Evolutionary conservation across 2,888 invertebrate species (phyloP).

Genomic region (Lycaena phlaeas): DNA sequence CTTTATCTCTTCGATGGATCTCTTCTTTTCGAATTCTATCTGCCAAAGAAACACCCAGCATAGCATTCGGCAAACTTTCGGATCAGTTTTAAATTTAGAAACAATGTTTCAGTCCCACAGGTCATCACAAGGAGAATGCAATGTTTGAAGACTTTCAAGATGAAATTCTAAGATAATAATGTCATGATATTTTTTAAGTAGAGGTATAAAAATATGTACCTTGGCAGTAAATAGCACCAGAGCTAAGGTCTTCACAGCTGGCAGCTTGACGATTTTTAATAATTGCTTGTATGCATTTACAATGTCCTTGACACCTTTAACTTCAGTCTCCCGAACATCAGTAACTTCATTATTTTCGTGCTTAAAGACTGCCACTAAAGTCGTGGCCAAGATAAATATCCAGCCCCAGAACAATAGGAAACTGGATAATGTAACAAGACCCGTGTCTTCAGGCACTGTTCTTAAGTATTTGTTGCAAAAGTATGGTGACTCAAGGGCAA

Average conservation of each 20-base stretch:
- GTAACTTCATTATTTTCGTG: conserved; percentile 76
- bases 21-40: too few relatives aligned
- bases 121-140: too few relatives aligned
- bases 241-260: conserved; percentile 84
- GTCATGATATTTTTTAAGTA: too few relatives aligned
- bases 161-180: too few relatives aligned
- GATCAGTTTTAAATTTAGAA: too few relatives aligned
- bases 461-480: conserved; percentile 96
- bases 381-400: conserved; percentile 91
- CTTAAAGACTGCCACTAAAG: conserved; percentile 91
- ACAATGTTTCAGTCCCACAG: too few relatives aligned
- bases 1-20: too few relatives aligned
- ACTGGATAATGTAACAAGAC: conserved; percentile 81
- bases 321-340: conserved; percentile 33
- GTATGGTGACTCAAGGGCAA: conserved; percentile 94
- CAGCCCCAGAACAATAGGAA: conserved; percentile 97
- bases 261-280: conserved; percentile 86
- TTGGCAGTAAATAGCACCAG: conserved; percentile 91
- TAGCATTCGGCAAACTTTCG: too few relatives aligned
- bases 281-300: conserved; percentile 86
- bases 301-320: conserved; percentile 52
- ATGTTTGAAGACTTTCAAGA: too few relatives aligned
- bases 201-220: too few relatives aligned
- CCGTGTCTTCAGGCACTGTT: conserved; percentile 77
- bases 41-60: too few relatives aligned